phyloP scores from a whole-genome alignment of 2,888 invertebrate species.

The Ganaspis brasiliensis region DNA sequence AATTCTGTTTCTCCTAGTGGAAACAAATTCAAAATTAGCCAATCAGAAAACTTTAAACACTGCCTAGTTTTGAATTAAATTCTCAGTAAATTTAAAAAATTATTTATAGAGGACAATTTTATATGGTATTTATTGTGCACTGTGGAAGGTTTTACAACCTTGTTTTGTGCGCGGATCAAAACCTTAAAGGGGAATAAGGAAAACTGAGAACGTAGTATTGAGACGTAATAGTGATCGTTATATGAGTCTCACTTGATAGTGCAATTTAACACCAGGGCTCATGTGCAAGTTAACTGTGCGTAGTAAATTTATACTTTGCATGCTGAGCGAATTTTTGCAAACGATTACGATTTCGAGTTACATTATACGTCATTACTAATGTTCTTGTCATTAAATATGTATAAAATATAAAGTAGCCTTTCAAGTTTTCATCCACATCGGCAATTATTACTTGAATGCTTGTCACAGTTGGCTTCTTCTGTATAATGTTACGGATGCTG shows the following conservation, averaged over 20 bases:
- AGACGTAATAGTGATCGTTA: conserved; percentile 65
- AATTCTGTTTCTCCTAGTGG: too few species aligned
- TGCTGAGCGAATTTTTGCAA: conserved; percentile 15
- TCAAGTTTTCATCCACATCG: conserved; percentile 20
- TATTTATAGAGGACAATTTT: too few species aligned
- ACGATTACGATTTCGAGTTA: conserved; percentile 21
- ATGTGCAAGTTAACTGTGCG: conserved; percentile 62
- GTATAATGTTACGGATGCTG: conserved; percentile 20
- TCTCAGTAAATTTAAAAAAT: too few species aligned
- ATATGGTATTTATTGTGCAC: too few species aligned
- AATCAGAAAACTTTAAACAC: too few species aligned
- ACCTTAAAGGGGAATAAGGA: conserved; percentile 61
- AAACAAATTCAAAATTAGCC: too few species aligned
- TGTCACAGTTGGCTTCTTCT: background rate
- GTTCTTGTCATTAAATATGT: conserved; percentile 29
- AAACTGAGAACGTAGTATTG: conserved; percentile 63
- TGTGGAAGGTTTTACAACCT: conserved; percentile 3
- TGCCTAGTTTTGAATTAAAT: too few species aligned
- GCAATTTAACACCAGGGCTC: conserved; percentile 64
- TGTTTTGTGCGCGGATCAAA: conserved; percentile 8
- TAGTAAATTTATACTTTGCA: conserved; percentile 46
- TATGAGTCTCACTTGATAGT: conserved; percentile 55
- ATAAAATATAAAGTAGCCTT: background rate
- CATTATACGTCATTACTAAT: conserved; percentile 4
- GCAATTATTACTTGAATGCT: conserved; percentile 1